Evolutionary conservation across 2,113 vertebrate species (phyloP), one percentile per base, ranked within the genome.

Genomic region (Brachionichthys hirsutus): DNA sequence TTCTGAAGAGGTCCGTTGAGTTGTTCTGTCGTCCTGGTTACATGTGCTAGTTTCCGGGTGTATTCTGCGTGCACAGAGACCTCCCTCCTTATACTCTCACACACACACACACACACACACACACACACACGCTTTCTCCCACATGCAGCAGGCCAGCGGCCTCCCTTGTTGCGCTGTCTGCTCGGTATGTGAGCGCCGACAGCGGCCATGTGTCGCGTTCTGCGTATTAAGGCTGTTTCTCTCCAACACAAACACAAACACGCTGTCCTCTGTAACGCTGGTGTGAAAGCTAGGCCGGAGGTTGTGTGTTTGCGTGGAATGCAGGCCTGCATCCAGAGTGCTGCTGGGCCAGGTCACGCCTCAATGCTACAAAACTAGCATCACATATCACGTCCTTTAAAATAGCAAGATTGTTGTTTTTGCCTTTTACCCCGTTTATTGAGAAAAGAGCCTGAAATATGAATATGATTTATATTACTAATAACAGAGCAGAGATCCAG

Each of bases 161-260:
- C 44, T 59, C 66, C 59, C 43, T 58, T 9, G 45, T 58, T 72
- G 71, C 62, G 56, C 73, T 76, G 73, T 66, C 78, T 81, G 66
- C 70, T 83, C 61, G 72, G 62, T 46, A 74, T 84, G 74, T 80
- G 87, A 83, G 78, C 84, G 81, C 73, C 68, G 69, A 54, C 69
- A 12, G 20, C 35, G 22, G 20, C 64, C 44, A 40, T 76, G 81
- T 83, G 78, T 88, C 84, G 72, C 84, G 81, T 64, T 77, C 54
- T 9, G 73, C 77, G 82, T 82, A 80, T 83, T 77, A 68, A 75
- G 45, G 52, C 76, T 17, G 56, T 63, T 72, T 48, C 67, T 76
- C 70, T 80, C 62, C 65, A 47, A 51, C 70, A 20, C 84, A 80
- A 82, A 78, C 78, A 69, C 30, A 2, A 70, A 35, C 34, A 38